These are phyloP conservation scores for Dicentrarchus labrax DNA, from an alignment of 2,113 vertebrate genomes.

Conservation along the genomic window DNA sequence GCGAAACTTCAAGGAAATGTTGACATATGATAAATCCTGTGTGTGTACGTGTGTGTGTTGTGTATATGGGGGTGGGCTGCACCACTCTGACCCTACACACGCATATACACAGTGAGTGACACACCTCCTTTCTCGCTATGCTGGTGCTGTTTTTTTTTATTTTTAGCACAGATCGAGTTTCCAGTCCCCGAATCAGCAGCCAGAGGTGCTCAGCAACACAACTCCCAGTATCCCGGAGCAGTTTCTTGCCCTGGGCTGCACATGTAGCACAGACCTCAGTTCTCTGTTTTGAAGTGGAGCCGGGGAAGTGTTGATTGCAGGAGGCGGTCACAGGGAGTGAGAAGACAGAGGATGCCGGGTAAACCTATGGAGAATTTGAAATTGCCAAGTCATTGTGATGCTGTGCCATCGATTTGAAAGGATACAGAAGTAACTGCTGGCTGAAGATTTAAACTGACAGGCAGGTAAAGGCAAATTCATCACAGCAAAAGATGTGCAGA, in stretches of 20 bases:
- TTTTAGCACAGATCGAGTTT: slow-evolving; percentile 85
- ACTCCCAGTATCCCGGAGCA: slow-evolving; percentile 23
- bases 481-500: not conserved
- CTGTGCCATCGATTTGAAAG: slow-evolving; percentile 43
- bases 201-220: slow-evolving; percentile 56
- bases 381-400: slow-evolving; percentile 75
- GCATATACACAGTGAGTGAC: slow-evolving; percentile 49
- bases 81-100: slow-evolving; percentile 39
- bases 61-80: slow-evolving; percentile 11
- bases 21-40: slow-evolving; percentile 62
- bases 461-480: slow-evolving; percentile 45
- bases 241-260: slow-evolving; percentile 2
- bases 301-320: not conserved
- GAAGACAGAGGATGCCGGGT: slow-evolving; percentile 15
- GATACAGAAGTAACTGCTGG: slow-evolving; percentile 33
- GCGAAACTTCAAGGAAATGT: slow-evolving; percentile 62
- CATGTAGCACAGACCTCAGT: not conserved
- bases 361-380: slow-evolving; percentile 42
- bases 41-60: slow-evolving; percentile 3
- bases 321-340: slow-evolving; percentile 7
- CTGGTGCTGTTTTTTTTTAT: slow-evolving; percentile 77
- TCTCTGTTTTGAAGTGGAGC: slow-evolving; percentile 29
- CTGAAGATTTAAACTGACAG: not conserved
- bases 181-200: slow-evolving; percentile 67
- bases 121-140: slow-evolving; percentile 68